A percentile compares a stretch with the other conserved stretches of the same genome.
These are phyloP conservation scores for Coccyzus lansbergi DNA, from an alignment of 2,797 vertebrate species.

Conservation along the genomic window DNA sequence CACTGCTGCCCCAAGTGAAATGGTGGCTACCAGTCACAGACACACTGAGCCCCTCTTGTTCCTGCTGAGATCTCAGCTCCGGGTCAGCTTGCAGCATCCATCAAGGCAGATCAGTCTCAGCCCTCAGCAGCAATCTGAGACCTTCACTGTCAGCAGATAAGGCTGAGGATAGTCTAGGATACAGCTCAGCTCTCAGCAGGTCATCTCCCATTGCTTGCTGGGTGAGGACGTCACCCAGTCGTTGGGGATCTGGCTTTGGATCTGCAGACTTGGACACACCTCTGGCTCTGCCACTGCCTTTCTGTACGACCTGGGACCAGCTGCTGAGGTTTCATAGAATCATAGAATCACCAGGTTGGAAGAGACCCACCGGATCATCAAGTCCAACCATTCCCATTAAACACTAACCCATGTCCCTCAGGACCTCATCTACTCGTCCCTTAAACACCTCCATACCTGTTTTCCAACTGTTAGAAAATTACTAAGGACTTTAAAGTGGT, in stretches of 20 bases:
- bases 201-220: fast-evolving
- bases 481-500: background rate
- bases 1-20: background rate
- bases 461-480: slow-evolving; percentile 54
- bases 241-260: background rate
- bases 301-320: background rate
- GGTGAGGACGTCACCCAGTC: fast-evolving
- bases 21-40: background rate
- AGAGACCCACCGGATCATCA: too few relatives aligned
- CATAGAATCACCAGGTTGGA: too few relatives aligned
- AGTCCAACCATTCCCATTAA: too few relatives aligned
- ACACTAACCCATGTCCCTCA: too few relatives aligned
- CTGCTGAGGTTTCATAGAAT: slow-evolving; percentile 30
- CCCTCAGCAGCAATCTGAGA: background rate
- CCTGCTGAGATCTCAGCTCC: background rate
- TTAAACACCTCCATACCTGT: slow-evolving; percentile 29
- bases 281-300: background rate
- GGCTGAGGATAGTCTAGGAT: background rate
- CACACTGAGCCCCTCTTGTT: background rate
- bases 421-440: too few relatives aligned
- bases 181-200: background rate
- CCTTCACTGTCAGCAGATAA: background rate
- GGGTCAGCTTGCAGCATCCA: background rate
- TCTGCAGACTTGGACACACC: background rate
- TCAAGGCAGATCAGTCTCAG: background rate